Conservation (phyloP, 2,113 vertebrate species). For the Neotragus pygmaeus region DNA sequence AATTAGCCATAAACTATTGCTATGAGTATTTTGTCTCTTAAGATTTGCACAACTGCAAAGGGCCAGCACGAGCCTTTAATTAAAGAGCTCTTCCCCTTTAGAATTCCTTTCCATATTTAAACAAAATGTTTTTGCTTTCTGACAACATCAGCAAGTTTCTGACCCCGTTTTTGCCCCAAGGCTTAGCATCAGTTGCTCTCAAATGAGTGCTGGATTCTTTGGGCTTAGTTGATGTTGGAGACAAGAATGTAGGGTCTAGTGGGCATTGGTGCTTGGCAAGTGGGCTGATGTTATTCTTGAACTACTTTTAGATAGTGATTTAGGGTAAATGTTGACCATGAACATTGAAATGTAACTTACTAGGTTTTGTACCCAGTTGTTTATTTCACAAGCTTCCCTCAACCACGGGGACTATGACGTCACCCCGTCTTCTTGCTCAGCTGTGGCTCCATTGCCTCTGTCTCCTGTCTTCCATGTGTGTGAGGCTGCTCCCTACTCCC, state of each 20-base stretch:
- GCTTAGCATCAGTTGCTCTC: neutral
- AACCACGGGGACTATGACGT: fast-evolving
- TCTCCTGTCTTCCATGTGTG: neutral
- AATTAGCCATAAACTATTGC: neutral
- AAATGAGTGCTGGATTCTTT: neutral
- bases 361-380: neutral
- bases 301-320: neutral
- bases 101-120: neutral
- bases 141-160: no score
- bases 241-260: no score
- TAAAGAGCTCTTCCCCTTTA: neutral
- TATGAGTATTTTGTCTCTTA: neutral
- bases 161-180: neutral
- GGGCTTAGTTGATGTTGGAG: no score
- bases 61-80: neutral
- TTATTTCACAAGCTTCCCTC: neutral
- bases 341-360: neutral
- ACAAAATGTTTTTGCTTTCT: neutral
- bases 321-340: neutral
- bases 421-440: neutral
- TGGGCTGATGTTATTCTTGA: neutral
- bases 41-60: neutral
- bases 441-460: neutral
- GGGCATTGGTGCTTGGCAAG: neutral
- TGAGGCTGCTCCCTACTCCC: neutral